Evolutionary conservation across 2,888 invertebrate genomes (phyloP), one percentile per base, ranked within the genome.

Genomic region (Acanthoscelides obtectus): DNA sequence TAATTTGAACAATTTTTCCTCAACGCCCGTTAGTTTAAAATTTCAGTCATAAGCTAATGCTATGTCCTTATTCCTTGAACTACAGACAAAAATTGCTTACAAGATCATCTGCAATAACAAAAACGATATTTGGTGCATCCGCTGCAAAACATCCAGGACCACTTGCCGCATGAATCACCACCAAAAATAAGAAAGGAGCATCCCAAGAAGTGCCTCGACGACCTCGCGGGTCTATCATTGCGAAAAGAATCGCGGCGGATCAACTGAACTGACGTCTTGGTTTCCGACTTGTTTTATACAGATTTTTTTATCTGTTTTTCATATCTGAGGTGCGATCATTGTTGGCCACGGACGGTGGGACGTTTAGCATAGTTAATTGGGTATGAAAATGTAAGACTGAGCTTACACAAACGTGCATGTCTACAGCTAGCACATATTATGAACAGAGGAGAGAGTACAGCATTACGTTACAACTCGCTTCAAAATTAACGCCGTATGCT

Each of bases 51-150:
- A n/a, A 64, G n/a, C 64, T n/a, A 64, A n/a, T 17, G n/a, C 12
- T n/a, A 64, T 64, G 64, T 64, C 64, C 64, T n/a, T n/a, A n/a
- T n/a, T n/a, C n/a, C n/a, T n/a, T n/a, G n/a, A n/a, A n/a, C n/a
- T n/a, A n/a, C n/a, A 12, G n/a, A n/a, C n/a, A 22, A 66, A 22
- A 4, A 67, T 69, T 21, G 74, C 82, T 79, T 78, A 82, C 82
- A 70, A 82, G 72, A 76, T 82, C 82, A 75, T 82, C 82, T 22
- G 81, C 82, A 63, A 81, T 68, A 68, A 82, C 78, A 70, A 82
- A 77, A 20, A 82, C 76, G 66, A 82, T 78, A 74, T 82, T 78
- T 17, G 82, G 82, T 67, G 78, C 78, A 65, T 79, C 81, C 6
- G 77, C 79, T 1, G 79, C 75, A 68, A 72, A 65, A 12, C 45